phyloP scores from a whole-genome alignment of 1,140 invertebrate species.

The Aphelinus atriplicis region DNA sequence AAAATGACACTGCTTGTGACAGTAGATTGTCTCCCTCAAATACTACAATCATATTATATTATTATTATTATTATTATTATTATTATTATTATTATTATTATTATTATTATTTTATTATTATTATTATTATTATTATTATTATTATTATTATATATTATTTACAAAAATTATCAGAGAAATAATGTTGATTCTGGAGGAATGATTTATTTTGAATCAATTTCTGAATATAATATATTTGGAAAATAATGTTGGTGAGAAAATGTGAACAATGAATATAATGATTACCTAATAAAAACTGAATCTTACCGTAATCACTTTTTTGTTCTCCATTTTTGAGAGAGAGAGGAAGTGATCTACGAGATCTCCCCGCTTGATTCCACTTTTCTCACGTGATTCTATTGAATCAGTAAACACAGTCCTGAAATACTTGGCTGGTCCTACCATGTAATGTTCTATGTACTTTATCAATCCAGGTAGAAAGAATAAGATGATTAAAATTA shows the following conservation, averaged over 20 bases:
- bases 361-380: constrained; percentile 48
- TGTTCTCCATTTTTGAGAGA: constrained; percentile 52
- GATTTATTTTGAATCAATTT: no score
- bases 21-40: constrained; percentile 53
- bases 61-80: background rate
- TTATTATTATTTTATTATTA: constrained; percentile 23
- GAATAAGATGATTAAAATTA: constrained; percentile 49
- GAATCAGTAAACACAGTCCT: constrained; percentile 51
- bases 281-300: constrained; percentile 19
- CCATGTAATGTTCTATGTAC: constrained; percentile 43
- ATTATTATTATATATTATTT: no score
- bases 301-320: constrained; percentile 50
- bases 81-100: constrained; percentile 12
- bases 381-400: constrained; percentile 47
- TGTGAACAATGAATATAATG: no score
- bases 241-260: no score
- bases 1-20: constrained; percentile 57
- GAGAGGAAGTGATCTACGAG: constrained; percentile 50
- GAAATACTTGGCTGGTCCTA: constrained; percentile 47
- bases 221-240: no score
- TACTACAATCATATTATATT: constrained; percentile 35
- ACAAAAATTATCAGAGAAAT: no score
- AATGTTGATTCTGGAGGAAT: no score
- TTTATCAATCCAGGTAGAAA: constrained; percentile 47
- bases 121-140: no score